Evolutionary conservation across 1,140 invertebrate species (phyloP).

Genomic region (Apis dorsata): DNA sequence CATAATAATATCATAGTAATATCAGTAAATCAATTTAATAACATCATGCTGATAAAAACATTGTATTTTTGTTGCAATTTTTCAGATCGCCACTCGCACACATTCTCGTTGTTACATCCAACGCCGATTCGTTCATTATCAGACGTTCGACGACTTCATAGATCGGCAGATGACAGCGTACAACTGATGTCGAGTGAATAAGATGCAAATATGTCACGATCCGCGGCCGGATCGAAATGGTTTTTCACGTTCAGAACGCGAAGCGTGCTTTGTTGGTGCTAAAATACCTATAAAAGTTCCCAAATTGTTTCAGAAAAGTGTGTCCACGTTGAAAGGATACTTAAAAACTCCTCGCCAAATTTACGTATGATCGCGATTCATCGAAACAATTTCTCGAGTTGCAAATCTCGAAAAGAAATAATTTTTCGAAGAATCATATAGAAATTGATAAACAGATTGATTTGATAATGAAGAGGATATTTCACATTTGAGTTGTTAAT

Average conservation of each 20-base stretch:
- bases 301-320: neutral
- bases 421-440: neutral
- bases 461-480: neutral
- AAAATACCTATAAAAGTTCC: conserved; percentile 1
- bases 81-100: conserved; percentile 77
- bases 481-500: neutral
- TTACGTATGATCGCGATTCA: conserved; percentile 5
- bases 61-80: conserved; percentile 23
- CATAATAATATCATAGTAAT: neutral
- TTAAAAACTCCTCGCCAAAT: neutral
- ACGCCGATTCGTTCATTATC: conserved; percentile 80
- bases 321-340: neutral
- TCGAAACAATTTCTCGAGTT: neutral
- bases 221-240: conserved; percentile 19
- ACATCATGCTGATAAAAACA: neutral
- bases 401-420: neutral
- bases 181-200: conserved; percentile 79
- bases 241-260: conserved; percentile 27
- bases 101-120: conserved; percentile 79
- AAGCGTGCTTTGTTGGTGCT: conserved; percentile 13
- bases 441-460: neutral
- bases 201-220: conserved; percentile 19
- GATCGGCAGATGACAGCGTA: conserved; percentile 79
- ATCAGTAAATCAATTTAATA: neutral
- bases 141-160: conserved; percentile 79